Evolutionary conservation across 92 coral and sea anemone genomes (phyloP), one percentile per base, ranked within the genome.

Genomic region (Galaxea fascicularis): DNA sequence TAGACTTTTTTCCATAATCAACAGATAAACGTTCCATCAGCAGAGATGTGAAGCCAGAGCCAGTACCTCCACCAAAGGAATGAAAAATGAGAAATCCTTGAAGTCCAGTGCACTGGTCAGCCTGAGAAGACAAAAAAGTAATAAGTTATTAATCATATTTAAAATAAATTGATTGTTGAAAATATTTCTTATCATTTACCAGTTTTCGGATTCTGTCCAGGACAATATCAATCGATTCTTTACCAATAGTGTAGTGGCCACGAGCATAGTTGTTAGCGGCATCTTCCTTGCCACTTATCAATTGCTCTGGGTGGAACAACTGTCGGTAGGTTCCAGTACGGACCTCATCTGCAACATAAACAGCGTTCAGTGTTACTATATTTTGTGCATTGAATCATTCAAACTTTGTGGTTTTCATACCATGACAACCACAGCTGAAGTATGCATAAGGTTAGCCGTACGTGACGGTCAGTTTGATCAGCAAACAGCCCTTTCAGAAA

Each of bases 61-160:
- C 98, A 41, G 96, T 93, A 31, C 96, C 96, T 30, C 96, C 96
- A 70, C 98, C 98, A 86, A 94, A 94, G 65, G 98, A 95, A 72
- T 95, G 98, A 85, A 95, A 95, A 65, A 95, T 90, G 25, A 93
- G 94, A 86, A 95, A 92, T 9, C 84, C 84, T 79, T 79, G 84
- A 26, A 79, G 39, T 9, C 84, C 84, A 79, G 84, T 79, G n/a
- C 84, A 79, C 30, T 79, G 74, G 49, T 79, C 84, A 28, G 84
- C 84, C 84, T 79, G 20, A 4, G 8, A 28, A 65, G 21, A 20
- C 17, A 56, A 53, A 16, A n/a, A n/a, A n/a, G n/a, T n/a, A n/a
- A n/a, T n/a, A n/a, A n/a, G n/a, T n/a, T n/a, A n/a, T n/a, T n/a
- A n/a, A n/a, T n/a, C n/a, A n/a, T n/a, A n/a, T n/a, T n/a, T n/a